phyloP scores from a whole-genome alignment of 92 coral and sea anemone genomes.

The Bergia sp. region DNA sequence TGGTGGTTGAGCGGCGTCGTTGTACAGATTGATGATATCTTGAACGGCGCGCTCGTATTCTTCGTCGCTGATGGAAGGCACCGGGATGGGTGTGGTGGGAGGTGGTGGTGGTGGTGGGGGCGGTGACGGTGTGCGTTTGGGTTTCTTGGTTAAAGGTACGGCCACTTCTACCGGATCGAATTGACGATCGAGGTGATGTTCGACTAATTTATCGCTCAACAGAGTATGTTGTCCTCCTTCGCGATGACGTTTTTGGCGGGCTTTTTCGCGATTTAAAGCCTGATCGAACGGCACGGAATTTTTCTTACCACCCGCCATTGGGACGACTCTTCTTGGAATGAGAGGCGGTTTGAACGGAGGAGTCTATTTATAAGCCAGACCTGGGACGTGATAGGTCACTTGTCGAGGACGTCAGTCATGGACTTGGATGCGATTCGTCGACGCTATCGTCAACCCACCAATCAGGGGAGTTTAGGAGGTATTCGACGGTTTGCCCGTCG shows the following conservation, averaged over 20 bases:
- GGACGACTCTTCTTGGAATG: neutral
- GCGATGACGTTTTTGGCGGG: too few relatives aligned
- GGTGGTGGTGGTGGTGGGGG: conserved; percentile 10
- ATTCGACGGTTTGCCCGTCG: neutral
- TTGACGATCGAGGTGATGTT: neutral
- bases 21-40: neutral
- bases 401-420: neutral
- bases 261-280: neutral
- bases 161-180: neutral
- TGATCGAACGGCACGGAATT: neutral
- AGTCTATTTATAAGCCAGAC: neutral
- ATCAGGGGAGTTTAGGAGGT: neutral
- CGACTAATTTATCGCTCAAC: neutral
- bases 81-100: neutral
- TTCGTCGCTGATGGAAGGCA: conserved; percentile 3
- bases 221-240: neutral
- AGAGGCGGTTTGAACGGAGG: neutral
- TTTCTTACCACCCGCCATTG: neutral
- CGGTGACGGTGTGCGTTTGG: conserved; percentile 9
- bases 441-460: neutral
- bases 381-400: neutral
- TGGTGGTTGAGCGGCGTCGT: neutral
- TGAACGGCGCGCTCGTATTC: neutral
- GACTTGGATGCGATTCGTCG: neutral
- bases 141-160: neutral